Base-by-base conservation (phyloP, 2,888 invertebrate genomes). In the Leucozona laternaria region DNA sequence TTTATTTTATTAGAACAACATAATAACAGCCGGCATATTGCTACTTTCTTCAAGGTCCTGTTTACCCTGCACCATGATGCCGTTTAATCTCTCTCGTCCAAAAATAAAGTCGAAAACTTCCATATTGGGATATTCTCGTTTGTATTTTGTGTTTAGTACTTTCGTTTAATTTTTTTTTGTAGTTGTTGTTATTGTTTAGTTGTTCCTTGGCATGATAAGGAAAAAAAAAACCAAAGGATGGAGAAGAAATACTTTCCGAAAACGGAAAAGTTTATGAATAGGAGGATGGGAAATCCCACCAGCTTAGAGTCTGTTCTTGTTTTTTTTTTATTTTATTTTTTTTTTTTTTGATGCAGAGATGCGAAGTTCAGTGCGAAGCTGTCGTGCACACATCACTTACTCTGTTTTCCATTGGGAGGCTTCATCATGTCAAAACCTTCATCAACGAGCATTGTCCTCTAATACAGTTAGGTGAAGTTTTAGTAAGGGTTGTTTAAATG, bases 401-500 rank as follows among this genome's bases (percentile, higher is more conserved):
- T 79, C 55, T 71, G 57, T 43, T 64, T 64, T 72, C 64, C 45
- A 57, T 72, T 72, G 64, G 64, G 64, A 64, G 64, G 57, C 34
- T 58, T 73, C 73, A 28, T 73, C 64, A 73, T 79, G 79, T 73
- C 73, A 79, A 66, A 79, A 73, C 66, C 72, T 79, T 79, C 79
- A 79, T 79, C 79, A 79, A 79, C 66, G 66, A 62, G 50, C 79
- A 79, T 79, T 79, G 73, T 73, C 58, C 73, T 68, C 58, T 79
- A 79, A 79, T 79, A 72, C 58, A 73, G 72, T 73, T 66, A 58
- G 72, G 55, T 37, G 34, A 73, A 73, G 72, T 79, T 62, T 45
- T 57, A 72, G 58, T 73, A 58, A 79, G 73, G 73, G 73, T 79
- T 55, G 48, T 48, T 66, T 79, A 79, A 66, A 73, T 79, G 66